These are phyloP conservation scores for Semotilus atromaculatus DNA, from an alignment of 2,797 vertebrate genomes.

Conservation along the genomic window DNA sequence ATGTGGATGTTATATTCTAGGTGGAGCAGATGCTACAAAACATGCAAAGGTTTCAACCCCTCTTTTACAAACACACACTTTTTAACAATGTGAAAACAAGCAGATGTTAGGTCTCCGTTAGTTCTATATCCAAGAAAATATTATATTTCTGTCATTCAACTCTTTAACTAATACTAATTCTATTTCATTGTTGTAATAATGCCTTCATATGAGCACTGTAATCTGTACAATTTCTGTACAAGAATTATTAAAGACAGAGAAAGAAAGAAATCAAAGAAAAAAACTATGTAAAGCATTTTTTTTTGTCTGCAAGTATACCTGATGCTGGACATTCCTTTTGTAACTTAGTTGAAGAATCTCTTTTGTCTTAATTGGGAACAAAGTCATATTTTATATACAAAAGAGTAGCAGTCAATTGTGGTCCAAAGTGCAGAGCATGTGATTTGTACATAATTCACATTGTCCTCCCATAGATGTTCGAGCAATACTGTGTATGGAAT, in stretches of 20 bases:
- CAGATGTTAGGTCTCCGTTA: too few relatives aligned
- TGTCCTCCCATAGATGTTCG: background rate
- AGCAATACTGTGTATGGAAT: background rate
- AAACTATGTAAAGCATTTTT: background rate
- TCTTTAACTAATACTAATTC: background rate
- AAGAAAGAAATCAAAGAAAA: background rate
- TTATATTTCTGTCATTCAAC: background rate
- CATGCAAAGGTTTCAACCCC: background rate
- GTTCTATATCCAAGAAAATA: background rate
- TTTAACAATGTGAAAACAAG: background rate
- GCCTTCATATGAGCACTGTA: background rate
- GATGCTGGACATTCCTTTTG: background rate
- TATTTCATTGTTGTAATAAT: background rate
- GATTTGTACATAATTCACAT: background rate
- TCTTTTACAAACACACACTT: background rate
- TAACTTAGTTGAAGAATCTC: background rate
- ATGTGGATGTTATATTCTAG: background rate
- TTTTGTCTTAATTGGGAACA: background rate
- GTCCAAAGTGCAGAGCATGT: background rate
- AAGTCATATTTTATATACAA: background rate
- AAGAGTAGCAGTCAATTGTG: background rate
- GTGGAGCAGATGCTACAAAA: background rate
- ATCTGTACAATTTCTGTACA: background rate
- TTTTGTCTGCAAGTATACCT: background rate
- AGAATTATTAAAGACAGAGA: background rate